Base-by-base conservation (phyloP, 2,797 vertebrate species). In the Bovichtus diacanthus region DNA sequence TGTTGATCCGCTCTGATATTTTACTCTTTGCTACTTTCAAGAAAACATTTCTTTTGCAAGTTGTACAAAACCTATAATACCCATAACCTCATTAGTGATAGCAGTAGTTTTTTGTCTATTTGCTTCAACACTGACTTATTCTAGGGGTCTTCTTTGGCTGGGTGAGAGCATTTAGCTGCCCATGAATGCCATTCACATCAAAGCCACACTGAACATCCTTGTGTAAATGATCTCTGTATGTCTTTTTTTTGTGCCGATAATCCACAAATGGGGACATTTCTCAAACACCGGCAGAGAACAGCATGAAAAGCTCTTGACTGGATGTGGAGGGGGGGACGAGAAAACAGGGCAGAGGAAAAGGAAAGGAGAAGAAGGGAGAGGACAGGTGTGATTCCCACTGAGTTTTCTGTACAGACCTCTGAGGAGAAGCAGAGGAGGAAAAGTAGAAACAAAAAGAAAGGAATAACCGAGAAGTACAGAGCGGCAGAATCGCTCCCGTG, bases 321-420 rank as follows among this genome's bases (percentile, higher is more conserved):
- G 25, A 58, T 25, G 31, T 49, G 0, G 13, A 19, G 27, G 27
- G 27, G 56, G 63, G 41, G 46, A 47, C 2, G 2, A 66, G 67
- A 70, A 23, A 50, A 41, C n/a, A 78, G 58, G 60, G 21, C n/a
- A 16, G 53, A 79, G 46, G 65, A 38, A 60, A 18, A 68, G 29
- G 43, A 74, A 59, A 79, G 59, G 56, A 81, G 67, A 65, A 58
- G 65, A 80, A 79, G 64, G 72, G 81, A 76, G 70, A 81, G 68
- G 85, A 87, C 85, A 87, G 88, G 86, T 87, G 88, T 92, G 70
- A 90, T 31, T 78, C 71, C 58, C 66, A 59, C 81, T 79, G 63
- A 84, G 76, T 38, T 61, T 72, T 60, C 31, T 58, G 53, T 49
- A 2, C 9, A 71, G 62, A 56, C 18, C 51, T 84, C 73, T 51